Conservation (phyloP, 2,888 invertebrate species). For the Caradrina kadenii region DNA sequence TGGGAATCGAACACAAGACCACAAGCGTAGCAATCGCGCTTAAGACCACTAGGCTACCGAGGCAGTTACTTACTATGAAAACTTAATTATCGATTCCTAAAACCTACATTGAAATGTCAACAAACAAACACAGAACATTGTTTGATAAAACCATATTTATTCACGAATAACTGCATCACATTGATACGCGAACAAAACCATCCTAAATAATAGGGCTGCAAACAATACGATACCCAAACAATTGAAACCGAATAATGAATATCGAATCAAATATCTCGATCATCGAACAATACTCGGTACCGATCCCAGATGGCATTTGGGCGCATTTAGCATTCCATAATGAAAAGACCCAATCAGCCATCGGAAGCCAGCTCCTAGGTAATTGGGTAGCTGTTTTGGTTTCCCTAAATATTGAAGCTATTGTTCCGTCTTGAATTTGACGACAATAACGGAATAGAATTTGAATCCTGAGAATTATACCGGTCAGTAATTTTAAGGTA, state of each 20-base stretch:
- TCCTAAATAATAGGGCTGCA: constrained; percentile 53
- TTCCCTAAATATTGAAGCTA: constrained; percentile 46
- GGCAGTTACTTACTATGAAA: too few relatives aligned
- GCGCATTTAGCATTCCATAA: constrained; percentile 50
- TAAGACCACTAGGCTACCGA: too few relatives aligned
- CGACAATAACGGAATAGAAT: constrained; percentile 36
- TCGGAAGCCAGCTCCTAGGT: constrained; percentile 48
- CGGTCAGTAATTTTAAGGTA: constrained; percentile 34
- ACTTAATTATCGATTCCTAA: background rate
- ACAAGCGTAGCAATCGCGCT: too few relatives aligned
- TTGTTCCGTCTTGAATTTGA: constrained; percentile 49
- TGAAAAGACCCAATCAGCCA: constrained; percentile 64
- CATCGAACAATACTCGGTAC: constrained; percentile 51
- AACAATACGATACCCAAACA: constrained; percentile 56
- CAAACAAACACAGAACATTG: constrained; percentile 14
- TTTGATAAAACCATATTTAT: constrained; percentile 23
- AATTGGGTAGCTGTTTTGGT: constrained; percentile 61
- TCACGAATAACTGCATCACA: constrained; percentile 44
- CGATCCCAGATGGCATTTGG: constrained; percentile 43
- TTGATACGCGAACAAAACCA: constrained; percentile 37
- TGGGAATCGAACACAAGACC: too few relatives aligned
- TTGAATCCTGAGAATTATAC: constrained; percentile 27
- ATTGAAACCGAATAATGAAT: constrained; percentile 58
- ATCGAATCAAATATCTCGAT: constrained; percentile 54
- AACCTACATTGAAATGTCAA: constrained; percentile 5